Base-by-base conservation (phyloP, 2,888 invertebrate genomes). In the Rhamnusium bicolor region DNA sequence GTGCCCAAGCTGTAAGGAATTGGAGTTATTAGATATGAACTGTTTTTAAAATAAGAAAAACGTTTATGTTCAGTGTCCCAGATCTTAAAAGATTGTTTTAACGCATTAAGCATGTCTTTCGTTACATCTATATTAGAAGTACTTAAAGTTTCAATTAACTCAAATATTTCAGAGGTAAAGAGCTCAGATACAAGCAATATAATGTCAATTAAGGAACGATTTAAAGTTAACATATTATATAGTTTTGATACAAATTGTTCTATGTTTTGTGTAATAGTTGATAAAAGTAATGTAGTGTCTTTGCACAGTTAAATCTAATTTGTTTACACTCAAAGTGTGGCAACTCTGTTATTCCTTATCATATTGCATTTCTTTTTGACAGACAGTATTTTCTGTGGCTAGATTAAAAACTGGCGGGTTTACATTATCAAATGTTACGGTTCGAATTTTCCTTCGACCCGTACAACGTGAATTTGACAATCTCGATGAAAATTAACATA, bases 41-140 rank as follows among this genome's bases (percentile, higher is more conserved):
- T 53, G 10, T 70, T 63, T 68, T 71, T 51, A 18, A 74, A 66
- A 58, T 61, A 70, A 8, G 62, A 12, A 8, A 68, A 40, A 16
- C 71, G 21, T 49, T 56, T 74, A 18, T 71, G 71, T 63, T 74
- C 71, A 10, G 74, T 68, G 21, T 74, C 47, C 2, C 67, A 49
- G 8, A 12, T 32, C 19, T 51, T 60, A 47, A 73, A 73, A 24
- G 63, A 40, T 16, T 12, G 63, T 51, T 53, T 21, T 27, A 73
- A 53, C 10, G 47, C 40, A 2, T 14, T 32, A 21, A 61, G 24
- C 58, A 73, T 24, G 8, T 58, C 51, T 46, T 40, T 40, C 12
- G 40, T 40, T 12, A 12, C 12, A 8, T 12, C 12, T 12, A 40
- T 8, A 12, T 32, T 32, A 4, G 29, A 51, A 19, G n/a, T 8